phyloP scores from a whole-genome alignment of 2,888 invertebrate species.

The Lepidochrysops patricia region DNA sequence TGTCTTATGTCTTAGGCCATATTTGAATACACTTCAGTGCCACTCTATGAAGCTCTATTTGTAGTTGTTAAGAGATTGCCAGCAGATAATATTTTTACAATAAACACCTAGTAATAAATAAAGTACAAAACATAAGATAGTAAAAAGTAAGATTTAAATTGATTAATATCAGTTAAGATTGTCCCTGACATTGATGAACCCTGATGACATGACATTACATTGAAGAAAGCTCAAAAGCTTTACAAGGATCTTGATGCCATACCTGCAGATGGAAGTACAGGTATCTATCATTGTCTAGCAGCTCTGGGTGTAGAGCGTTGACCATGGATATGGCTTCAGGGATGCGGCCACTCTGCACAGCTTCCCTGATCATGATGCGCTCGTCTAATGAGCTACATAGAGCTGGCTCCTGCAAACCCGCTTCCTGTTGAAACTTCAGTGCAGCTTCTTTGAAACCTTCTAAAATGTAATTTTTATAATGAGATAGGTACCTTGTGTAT shows the following conservation, averaged over 20 bases:
- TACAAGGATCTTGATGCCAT: too few species aligned
- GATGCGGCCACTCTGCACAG: constrained; percentile 93
- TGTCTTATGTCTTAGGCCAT: too few species aligned
- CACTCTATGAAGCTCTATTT: too few species aligned
- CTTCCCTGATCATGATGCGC: constrained; percentile 92
- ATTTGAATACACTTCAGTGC: too few species aligned
- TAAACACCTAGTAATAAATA: too few species aligned
- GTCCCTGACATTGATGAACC: background rate
- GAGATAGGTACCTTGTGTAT: background rate
- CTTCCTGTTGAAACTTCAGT: constrained; percentile 95
- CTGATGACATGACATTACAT: too few species aligned
- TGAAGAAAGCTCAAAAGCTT: too few species aligned
- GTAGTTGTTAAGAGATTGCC: too few species aligned
- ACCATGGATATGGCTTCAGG: constrained; percentile 95
- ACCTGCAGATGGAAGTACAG: constrained; percentile 96
- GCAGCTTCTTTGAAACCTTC: constrained; percentile 98
- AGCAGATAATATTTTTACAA: too few species aligned
- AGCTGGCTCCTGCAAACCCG: constrained; percentile 78
- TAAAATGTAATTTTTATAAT: constrained; percentile 42
- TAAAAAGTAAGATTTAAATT: too few species aligned
- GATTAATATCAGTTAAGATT: too few species aligned
- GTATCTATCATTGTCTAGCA: constrained; percentile 95
- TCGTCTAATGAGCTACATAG: constrained; percentile 88
- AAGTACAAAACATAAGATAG: too few species aligned
- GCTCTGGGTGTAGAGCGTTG: constrained; percentile 94